Base-by-base conservation (phyloP, 2,113 vertebrate species). In the Zootoca vivipara region DNA sequence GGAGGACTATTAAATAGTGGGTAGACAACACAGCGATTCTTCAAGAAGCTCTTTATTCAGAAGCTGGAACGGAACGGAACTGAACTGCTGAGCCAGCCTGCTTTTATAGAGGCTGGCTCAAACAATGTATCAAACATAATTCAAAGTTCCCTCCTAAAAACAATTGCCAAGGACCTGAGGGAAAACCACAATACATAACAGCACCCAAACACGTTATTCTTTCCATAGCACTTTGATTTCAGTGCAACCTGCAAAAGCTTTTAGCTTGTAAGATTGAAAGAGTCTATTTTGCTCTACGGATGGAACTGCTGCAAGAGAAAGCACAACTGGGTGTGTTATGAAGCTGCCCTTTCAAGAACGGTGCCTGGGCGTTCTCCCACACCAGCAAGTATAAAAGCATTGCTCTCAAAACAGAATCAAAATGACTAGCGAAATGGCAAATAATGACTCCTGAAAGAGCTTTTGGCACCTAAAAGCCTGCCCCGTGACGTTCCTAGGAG, bases 401-500 rank as follows among this genome's bases (percentile, higher is more conserved):
- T 78, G 9, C 67, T 80, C 20, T 75, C 56, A 30, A 1, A 42
- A 3, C 77, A 2, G 15, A 83, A 70, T 85, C 87, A 80, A 74
- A 30, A 87, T 52, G 20, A 85, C 0, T 70, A 81, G 46, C 65
- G 69, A 89, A 82, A 78, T 82, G 82, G 16, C 0, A 65, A 15
- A 18, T 69, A 20, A 28, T 70, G 30, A 12, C 69, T 26, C 7
- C 69, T 26, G 58, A 65, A 83, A 80, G 24, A 42, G 80, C 35
- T n/a, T 3, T 79, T 83, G 92, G 86, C 78, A 91, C 87, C 92
- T 73, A 91, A 86, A 93, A 89, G 8, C 69, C 87, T 1, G 10
- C 70, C 78, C 74, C 91, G 74, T 92, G 42, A 81, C 94, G 92
- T 93, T 86, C 82, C 40, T 67, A 88, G 85, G 89, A 90, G 81